Percentiles rank a stretch among this genome's conserved stretches.
phyloP scores from a whole-genome alignment of 2,113 vertebrate species.

The Perca flavescens region DNA sequence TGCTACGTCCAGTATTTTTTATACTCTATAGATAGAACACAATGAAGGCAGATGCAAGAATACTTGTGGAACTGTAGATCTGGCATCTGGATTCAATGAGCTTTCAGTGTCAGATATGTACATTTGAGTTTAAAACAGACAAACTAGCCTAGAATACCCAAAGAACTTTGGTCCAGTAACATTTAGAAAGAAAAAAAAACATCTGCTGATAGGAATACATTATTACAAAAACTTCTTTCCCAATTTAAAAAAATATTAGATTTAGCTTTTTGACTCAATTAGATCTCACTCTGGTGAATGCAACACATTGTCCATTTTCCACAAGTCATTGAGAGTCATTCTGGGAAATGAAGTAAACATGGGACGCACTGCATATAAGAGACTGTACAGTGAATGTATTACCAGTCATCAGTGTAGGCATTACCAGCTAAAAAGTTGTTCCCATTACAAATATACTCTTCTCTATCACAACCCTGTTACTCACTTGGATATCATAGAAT shows the following conservation, averaged over 20 bases:
- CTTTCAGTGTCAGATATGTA: not conserved
- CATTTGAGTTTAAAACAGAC: not conserved
- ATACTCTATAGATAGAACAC: no score
- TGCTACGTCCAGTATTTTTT: no score
- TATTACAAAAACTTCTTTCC: not conserved
- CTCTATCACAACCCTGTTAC: constrained; percentile 1
- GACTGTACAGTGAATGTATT: not conserved
- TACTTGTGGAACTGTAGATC: not conserved
- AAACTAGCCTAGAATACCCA: not conserved
- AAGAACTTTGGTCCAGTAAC: constrained; percentile 1
- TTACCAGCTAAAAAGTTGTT: not conserved
- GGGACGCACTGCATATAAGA: not conserved
- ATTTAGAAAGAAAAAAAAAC: not conserved
- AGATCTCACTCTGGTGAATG: not conserved
- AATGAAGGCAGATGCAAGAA: not conserved
- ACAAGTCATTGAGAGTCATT: not conserved
- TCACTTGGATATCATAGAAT: not conserved
- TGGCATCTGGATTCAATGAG: not conserved
- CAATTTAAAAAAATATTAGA: not conserved
- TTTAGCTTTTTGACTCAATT: not conserved
- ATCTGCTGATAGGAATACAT: not conserved
- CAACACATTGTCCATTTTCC: not conserved
- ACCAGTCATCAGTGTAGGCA: not conserved
- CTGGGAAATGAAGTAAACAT: not conserved
- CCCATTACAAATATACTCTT: not conserved